phyloP scores from a whole-genome alignment of 2,113 vertebrate genomes.

The Centropristis striata region DNA sequence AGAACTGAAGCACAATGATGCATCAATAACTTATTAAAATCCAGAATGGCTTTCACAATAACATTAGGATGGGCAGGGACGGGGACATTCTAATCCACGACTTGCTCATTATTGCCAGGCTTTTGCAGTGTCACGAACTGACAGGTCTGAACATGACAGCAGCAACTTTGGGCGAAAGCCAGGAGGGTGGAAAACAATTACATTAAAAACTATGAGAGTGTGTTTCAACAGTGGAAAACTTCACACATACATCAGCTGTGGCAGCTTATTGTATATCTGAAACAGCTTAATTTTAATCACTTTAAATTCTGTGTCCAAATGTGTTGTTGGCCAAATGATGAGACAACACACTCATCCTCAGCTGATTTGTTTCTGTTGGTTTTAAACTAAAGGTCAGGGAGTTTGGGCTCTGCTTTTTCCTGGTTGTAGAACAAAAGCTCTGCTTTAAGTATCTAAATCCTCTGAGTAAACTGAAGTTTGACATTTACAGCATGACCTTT shows the following conservation, averaged over 20 bases:
- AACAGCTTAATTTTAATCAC: not conserved
- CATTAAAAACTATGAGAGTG: not conserved
- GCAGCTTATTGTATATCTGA: not conserved
- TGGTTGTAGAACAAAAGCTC: conserved; percentile 41
- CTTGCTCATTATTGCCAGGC: conserved; percentile 48
- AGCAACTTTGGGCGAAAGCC: conserved; percentile 3
- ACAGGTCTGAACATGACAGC: conserved; percentile 72
- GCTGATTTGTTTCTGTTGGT: conserved; percentile 32
- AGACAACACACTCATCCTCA: conserved; percentile 10
- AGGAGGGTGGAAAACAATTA: conserved; percentile 16
- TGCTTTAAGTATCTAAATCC: conserved; percentile 28
- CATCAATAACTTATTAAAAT: conserved; percentile 48
- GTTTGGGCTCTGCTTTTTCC: not conserved
- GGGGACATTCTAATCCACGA: conserved; percentile 19
- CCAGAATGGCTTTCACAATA: conserved; percentile 51
- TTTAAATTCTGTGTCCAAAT: conserved; percentile 11
- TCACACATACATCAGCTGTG: not conserved
- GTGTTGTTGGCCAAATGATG: not conserved
- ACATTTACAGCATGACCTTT: conserved; percentile 45
- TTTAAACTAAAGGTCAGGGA: conserved; percentile 48
- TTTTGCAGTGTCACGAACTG: conserved; percentile 39
- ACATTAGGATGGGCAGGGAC: conserved; percentile 46
- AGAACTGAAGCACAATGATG: conserved; percentile 50
- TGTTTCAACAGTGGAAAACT: not conserved
- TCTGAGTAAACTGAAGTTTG: conserved; percentile 43